Conservation (phyloP, 1,140 invertebrate genomes). For the Protaetia brevitarsis region DNA sequence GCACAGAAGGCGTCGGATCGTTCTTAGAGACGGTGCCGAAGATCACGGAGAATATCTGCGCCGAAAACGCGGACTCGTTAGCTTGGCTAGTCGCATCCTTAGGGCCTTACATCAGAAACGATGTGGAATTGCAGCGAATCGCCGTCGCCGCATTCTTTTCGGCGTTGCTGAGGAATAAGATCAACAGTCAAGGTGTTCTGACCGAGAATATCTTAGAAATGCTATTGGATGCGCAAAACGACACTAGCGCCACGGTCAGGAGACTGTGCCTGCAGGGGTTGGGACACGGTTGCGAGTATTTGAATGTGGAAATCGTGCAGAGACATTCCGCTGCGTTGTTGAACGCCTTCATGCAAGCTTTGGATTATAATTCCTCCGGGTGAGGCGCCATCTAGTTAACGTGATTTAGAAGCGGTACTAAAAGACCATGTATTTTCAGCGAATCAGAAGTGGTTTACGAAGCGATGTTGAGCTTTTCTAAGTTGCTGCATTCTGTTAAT, state of each 20-base stretch:
- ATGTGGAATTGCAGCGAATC: constrained; percentile 62
- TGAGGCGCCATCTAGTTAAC: too few relatives aligned
- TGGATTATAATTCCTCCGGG: constrained; percentile 49
- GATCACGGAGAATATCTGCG: constrained; percentile 49
- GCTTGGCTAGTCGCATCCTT: constrained; percentile 53
- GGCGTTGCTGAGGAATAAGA: constrained; percentile 38
- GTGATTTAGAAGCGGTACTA: too few relatives aligned
- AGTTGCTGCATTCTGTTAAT: constrained; percentile 50
- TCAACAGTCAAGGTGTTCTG: constrained; percentile 37
- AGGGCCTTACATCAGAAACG: constrained; percentile 52
- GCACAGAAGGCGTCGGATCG: constrained; percentile 44
- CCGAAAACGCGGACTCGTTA: constrained; percentile 50
- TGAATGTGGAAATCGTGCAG: constrained; percentile 38
- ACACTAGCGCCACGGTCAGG: constrained; percentile 40
- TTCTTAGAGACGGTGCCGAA: constrained; percentile 50
- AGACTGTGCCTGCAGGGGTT: constrained; percentile 42
- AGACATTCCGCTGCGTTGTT: constrained; percentile 47
- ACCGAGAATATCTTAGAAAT: constrained; percentile 45
- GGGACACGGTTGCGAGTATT: constrained; percentile 42
- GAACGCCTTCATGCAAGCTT: constrained; percentile 48
- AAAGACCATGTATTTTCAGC: constrained; percentile 11
- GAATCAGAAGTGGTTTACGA: constrained; percentile 56
- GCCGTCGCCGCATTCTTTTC: constrained; percentile 63
- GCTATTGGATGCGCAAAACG: constrained; percentile 42
- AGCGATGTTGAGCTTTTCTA: constrained; percentile 57